Conservation (phyloP, 2,797 vertebrate species). For the Rhinella marina region DNA sequence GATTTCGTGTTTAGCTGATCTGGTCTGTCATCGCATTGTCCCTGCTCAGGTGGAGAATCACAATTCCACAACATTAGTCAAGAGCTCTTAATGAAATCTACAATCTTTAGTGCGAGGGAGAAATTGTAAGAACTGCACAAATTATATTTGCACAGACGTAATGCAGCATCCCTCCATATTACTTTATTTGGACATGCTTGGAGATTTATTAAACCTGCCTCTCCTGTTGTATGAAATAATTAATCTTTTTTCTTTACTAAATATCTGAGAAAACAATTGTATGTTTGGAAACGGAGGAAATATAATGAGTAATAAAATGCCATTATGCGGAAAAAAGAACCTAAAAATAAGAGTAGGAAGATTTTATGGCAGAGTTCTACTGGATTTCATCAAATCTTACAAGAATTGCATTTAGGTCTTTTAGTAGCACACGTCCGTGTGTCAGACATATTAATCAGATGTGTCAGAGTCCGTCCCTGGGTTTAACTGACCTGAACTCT, state of each 20-base stretch:
- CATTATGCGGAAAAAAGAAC: background rate
- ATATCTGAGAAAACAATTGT: slow-evolving; percentile 35
- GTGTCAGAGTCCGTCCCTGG: no score
- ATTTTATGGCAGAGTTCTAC: background rate
- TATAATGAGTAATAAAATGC: slow-evolving; percentile 17
- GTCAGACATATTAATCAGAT: no score
- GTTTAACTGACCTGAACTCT: no score
- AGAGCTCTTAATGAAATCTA: slow-evolving; percentile 62
- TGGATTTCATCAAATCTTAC: background rate
- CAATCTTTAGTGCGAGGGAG: slow-evolving; percentile 53
- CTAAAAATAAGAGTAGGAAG: background rate
- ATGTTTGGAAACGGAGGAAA: background rate
- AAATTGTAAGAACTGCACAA: slow-evolving; percentile 55
- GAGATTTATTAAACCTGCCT: slow-evolving; percentile 57
- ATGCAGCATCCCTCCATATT: slow-evolving; percentile 43
- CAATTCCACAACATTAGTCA: slow-evolving; percentile 59
- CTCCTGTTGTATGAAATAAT: slow-evolving; percentile 51
- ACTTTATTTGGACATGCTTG: slow-evolving; percentile 50
- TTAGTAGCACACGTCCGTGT: no score
- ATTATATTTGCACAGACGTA: slow-evolving; percentile 55
- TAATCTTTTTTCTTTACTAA: slow-evolving; percentile 47
- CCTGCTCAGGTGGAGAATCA: slow-evolving; percentile 56
- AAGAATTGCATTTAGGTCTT: no score
- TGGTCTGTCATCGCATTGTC: slow-evolving; percentile 56
- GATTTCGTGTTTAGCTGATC: slow-evolving; percentile 58